A percentile compares a stretch with the other conserved stretches of the same genome.
These are phyloP conservation scores for Osedax frankpressi DNA, from an alignment of 2,888 invertebrate genomes.

Conservation along the genomic window DNA sequence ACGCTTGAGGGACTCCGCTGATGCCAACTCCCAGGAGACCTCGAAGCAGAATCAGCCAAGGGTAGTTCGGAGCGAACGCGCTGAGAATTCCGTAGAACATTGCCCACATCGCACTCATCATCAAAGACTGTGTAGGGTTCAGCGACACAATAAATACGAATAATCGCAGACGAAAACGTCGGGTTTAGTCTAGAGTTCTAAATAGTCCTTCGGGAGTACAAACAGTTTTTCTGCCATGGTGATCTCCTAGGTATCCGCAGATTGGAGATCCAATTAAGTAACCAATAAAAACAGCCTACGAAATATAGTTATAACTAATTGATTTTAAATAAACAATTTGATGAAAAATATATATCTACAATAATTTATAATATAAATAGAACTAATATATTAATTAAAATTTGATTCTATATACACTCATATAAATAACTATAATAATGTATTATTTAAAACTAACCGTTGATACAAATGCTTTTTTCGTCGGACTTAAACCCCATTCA, in stretches of 20 bases:
- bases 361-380: too few relatives aligned
- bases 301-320: conserved; percentile 6
- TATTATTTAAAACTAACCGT: conserved; percentile 23
- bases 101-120: not conserved
- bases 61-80: not conserved
- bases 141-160: too few relatives aligned
- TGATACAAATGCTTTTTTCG: conserved; percentile 20
- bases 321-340: too few relatives aligned
- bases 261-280: conserved; percentile 21
- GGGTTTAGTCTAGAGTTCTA: too few relatives aligned
- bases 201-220: too few relatives aligned
- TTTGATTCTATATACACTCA: too few relatives aligned
- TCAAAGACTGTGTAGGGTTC: conserved; percentile 8
- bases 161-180: too few relatives aligned
- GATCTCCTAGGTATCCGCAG: conserved; percentile 19
- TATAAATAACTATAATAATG: too few relatives aligned
- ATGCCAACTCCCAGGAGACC: conserved; percentile 6
- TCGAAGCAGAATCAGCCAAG: conserved; percentile 12
- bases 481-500: conserved; percentile 16
- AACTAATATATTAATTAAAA: too few relatives aligned
- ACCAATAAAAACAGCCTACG: conserved; percentile 21
- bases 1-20: conserved; percentile 12
- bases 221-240: conserved; percentile 20
- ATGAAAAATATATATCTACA: too few relatives aligned
- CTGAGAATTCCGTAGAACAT: conserved; percentile 13